Evolutionary conservation across 2,888 invertebrate species (phyloP), one percentile per base, ranked within the genome.

Genomic region (Heterodera filipjevi): DNA sequence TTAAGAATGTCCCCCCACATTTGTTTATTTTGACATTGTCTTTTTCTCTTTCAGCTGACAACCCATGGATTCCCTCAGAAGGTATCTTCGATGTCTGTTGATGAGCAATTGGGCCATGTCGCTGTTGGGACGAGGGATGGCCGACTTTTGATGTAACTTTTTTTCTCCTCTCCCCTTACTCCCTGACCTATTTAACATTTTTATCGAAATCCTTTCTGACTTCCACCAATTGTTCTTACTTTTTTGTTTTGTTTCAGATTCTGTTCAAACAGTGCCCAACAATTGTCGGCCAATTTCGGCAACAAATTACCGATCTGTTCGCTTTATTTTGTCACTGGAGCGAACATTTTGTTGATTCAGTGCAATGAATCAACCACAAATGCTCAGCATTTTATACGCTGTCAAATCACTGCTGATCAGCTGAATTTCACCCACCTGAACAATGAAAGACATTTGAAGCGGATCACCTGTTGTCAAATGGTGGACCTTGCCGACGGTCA

Each of bases 41-140:
- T 44, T 35, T 27, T 27, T 19, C 39, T 78, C 33, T 44, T 66
- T 79, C 27, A 83, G 82, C 46, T 77, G 64, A 30, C 77, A 30
- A 71, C 76, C 32, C 81, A 84, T 71, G 84, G 84, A 59, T 81
- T 84, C 44, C 84, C 84, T 32, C 76, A 74, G 27, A 81, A 78
- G 30, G 79, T 78, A n/a, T 74, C 77, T 49, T 81, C 82, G 32
- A 68, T 84, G 16, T 79, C 77, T n/a, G 64, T 81, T n/a, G 84
- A 84, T 66, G 68, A 79, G 39, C 49, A 68, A 32, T 76, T 77
- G 39, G 79, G 82, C 1, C 49, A 81, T n/a, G 32, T 84, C 16
- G 84, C 84, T 0, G 77, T 84, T 35, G 82, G 80, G 16, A 84
- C 84, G 10, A 74, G 71, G 27, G 77, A 78, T 16, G 84, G 84